phyloP scores from a whole-genome alignment of 2,113 vertebrate genomes.

The Chrysemys picta region DNA sequence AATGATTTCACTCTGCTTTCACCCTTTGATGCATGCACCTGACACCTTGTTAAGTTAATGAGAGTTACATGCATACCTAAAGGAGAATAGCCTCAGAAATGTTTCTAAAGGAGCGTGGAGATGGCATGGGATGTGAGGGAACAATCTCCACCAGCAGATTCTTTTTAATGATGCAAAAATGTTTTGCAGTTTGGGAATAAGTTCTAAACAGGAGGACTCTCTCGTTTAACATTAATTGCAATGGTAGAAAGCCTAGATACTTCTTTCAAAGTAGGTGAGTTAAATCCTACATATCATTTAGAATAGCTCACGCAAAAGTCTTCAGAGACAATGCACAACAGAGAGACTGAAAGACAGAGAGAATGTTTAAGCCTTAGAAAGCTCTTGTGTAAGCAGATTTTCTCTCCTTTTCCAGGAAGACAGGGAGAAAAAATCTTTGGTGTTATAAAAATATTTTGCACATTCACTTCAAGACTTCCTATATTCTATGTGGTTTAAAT shows the following conservation, averaged over 20 bases:
- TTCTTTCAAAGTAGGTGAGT: slow-evolving; percentile 20
- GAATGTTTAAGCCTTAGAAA: neutral
- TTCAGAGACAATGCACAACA: neutral
- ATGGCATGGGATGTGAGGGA: neutral
- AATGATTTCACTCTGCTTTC: slow-evolving; percentile 22
- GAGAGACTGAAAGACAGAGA: neutral
- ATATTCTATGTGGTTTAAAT: neutral
- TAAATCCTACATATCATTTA: neutral
- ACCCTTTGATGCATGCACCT: neutral
- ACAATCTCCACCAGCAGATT: neutral
- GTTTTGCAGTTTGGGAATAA: slow-evolving; percentile 19
- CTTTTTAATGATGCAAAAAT: slow-evolving; percentile 25
- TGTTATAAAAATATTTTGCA: neutral
- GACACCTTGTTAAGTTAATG: slow-evolving; percentile 25
- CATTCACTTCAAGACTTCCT: neutral
- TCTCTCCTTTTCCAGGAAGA: neutral
- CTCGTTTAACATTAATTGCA: slow-evolving; percentile 37
- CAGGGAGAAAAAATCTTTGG: neutral
- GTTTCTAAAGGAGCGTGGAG: slow-evolving; percentile 19
- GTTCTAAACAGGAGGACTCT: slow-evolving; percentile 23
- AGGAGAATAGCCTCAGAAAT: neutral
- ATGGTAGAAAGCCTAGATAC: slow-evolving; percentile 9
- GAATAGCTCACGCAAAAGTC: slow-evolving; percentile 11
- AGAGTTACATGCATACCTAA: neutral
- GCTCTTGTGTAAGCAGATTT: neutral